phyloP scores from a whole-genome alignment of 2,797 vertebrate species.

The Intellagama lesueurii region DNA sequence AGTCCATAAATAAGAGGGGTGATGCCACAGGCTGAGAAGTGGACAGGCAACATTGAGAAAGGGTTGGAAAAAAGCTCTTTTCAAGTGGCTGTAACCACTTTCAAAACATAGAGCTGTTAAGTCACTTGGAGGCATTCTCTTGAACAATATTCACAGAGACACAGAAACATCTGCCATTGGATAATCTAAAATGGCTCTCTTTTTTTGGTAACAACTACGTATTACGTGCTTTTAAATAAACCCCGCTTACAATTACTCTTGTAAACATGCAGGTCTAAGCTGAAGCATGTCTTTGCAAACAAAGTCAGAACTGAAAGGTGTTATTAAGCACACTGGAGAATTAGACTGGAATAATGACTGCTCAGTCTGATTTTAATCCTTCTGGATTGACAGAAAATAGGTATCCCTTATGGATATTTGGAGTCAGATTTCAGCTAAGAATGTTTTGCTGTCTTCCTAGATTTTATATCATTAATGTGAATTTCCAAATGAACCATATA shows the following conservation, averaged over 20 bases:
- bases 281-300: neutral
- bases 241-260: neutral
- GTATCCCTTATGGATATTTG: rapidly evolving
- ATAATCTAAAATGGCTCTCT: constrained; percentile 6
- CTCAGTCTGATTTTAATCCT: neutral
- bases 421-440: rapidly evolving
- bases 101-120: constrained; percentile 11
- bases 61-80: neutral
- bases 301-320: constrained; percentile 18
- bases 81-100: constrained; percentile 5
- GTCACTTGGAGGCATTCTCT: neutral
- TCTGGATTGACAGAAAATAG: neutral
- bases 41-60: neutral
- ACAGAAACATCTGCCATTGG: neutral
- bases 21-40: neutral
- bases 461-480: constrained; percentile 46
- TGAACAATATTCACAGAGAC: neutral
- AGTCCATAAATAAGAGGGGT: neutral
- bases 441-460: neutral
- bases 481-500: constrained; percentile 55
- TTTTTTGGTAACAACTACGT: neutral
- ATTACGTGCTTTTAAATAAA: neutral
- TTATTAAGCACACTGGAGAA: constrained; percentile 28
- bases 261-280: neutral
- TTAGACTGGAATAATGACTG: neutral